Base-by-base conservation (phyloP, 1,140 invertebrate species). In the Saxidomus purpurata region DNA sequence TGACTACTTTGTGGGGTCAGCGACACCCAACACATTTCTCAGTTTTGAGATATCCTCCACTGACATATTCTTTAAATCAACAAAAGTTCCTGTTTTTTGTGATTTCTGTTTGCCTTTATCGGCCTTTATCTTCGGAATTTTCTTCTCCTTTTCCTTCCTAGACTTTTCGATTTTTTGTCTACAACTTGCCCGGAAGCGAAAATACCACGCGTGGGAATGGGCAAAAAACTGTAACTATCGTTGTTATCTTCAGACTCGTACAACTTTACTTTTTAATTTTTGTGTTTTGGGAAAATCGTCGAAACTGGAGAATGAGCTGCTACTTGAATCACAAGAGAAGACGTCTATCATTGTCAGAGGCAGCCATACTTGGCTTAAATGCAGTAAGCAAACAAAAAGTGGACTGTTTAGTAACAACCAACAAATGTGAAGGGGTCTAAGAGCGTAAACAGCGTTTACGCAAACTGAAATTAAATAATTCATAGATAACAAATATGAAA, bases 291-390 rank as follows among this genome's bases (percentile, higher is more conserved):
- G 61, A 31, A 9, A n/a, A 25, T 63, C 61, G 9, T 63, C 61
- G 61, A 63, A 63, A 31, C 61, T 22, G 6, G 61, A 63, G 31
- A 63, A 63, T 8, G 31, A n/a, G 43, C 43, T 17, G 17, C 61
- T 31, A 25, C 61, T 63, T 25, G 61, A 63, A 63, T 63, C 22
- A 63, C 22, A n/a, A n/a, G 61, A 63, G 8, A 63, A 31, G n/a
- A 63, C 61, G 31, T 63, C 61, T 63, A 25, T 63, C 61, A 22
- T 25, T 63, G 61, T 63, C 61, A 63, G 31, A 63, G 61, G 61
- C 61, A 63, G 61, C 22, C 61, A 63, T 25, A 63, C 43, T 47
- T 17, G 17, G 43, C 43, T 47, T 63, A 63, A 25, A n/a, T 25
- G 61, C 31, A 63, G 61, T 31, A 63, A 63, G n/a, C 61, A 63